phyloP scores from a whole-genome alignment of 2,797 vertebrate genomes.

The Bucorvus abyssinicus region DNA sequence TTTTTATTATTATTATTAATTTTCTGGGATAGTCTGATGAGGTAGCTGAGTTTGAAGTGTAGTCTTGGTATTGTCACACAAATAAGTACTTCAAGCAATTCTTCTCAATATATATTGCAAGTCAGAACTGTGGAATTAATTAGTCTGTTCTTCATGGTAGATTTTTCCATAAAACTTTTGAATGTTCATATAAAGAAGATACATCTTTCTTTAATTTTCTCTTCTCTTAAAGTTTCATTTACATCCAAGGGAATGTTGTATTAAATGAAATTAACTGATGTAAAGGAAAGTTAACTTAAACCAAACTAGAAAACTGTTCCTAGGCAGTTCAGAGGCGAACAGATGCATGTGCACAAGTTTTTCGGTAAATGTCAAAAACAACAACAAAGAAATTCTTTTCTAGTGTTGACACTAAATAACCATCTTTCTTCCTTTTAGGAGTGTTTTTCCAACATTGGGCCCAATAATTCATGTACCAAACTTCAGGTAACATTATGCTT shows the following conservation, averaged over 20 bases:
- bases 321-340: neutral
- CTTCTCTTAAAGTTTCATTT: neutral
- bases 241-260: neutral
- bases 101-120: neutral
- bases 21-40: neutral
- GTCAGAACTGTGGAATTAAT: constrained; percentile 11
- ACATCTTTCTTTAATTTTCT: constrained; percentile 14
- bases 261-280: neutral
- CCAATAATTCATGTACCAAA: neutral
- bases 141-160: neutral
- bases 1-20: neutral
- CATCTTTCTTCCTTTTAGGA: neutral
- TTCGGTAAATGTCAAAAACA: neutral
- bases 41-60: neutral
- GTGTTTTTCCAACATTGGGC: neutral
- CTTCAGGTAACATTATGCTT: neutral
- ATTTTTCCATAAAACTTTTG: neutral
- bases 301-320: neutral
- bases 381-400: neutral
- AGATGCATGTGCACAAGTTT: neutral
- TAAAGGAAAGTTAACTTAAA: neutral
- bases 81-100: neutral
- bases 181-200: neutral
- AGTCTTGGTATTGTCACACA: neutral
- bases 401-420: neutral